These are phyloP conservation scores for Eleutherodactylus coqui DNA, from an alignment of 2,797 vertebrate genomes.

Conservation along the genomic window DNA sequence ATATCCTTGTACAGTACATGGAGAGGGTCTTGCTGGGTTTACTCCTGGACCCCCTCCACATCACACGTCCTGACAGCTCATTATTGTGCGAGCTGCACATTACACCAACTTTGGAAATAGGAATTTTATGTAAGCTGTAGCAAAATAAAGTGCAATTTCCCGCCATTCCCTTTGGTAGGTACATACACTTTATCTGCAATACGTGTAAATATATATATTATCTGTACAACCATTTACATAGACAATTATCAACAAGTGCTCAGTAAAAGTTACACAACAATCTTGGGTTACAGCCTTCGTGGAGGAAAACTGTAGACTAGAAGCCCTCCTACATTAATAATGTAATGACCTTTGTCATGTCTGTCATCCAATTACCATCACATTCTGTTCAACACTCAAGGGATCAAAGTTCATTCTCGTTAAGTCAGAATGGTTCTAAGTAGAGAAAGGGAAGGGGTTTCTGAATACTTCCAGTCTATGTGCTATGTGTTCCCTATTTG, in stretches of 20 bases:
- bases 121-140: no score
- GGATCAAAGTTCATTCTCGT: slow-evolving; percentile 55
- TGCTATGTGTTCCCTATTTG: slow-evolving; percentile 21
- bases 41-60: neutral
- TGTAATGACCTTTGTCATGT: slow-evolving; percentile 45
- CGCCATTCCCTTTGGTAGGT: neutral
- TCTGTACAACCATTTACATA: neutral
- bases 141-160: neutral
- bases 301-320: neutral
- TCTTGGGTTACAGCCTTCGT: slow-evolving; percentile 21
- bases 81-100: neutral
- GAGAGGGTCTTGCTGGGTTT: neutral
- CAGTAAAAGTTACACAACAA: neutral
- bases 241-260: slow-evolving; percentile 27
- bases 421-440: slow-evolving; percentile 47
- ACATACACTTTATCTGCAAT: neutral
- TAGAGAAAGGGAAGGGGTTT: slow-evolving; percentile 29
- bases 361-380: slow-evolving; percentile 50
- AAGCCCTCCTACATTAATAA: slow-evolving; percentile 49
- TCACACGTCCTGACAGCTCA: neutral
- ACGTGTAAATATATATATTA: neutral
- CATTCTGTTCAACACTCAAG: slow-evolving; percentile 56
- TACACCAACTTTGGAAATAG: neutral
- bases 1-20: neutral
- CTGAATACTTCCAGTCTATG: slow-evolving; percentile 44